Evolutionary conservation across 53 echinoderm and acorn worm species (phyloP), one percentile per base, ranked within the genome.

Genomic region (Echinometra lucunter): DNA sequence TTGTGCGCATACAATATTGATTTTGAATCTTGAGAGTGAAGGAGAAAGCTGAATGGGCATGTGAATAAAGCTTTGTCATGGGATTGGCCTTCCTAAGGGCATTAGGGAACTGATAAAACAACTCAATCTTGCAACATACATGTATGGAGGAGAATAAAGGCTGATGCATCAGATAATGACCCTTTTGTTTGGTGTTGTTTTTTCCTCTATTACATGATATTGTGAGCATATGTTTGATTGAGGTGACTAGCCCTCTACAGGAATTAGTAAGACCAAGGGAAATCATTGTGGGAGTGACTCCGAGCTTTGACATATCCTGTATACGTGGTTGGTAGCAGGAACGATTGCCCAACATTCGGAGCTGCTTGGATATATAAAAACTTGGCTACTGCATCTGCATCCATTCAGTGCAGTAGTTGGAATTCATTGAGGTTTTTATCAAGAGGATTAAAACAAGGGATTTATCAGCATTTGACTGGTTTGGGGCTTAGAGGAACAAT

Each of bases 201-300:
- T 88, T 90, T 19, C 58, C 44, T 27, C 27, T 60, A 27, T 60
- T 90, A 60, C 60, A 40, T 90, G 90, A 60, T 90, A 37, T 58
- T 58, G 28, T 90, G 16, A 38, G 58, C 63, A 47, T 90, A 63
- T 90, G 90, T 5, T 90, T 37, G 57, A 32, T 53, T 63, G 90
- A 90, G 90, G 63, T 90, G 90, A 90, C 85, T 49, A 25, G 45
- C 45, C 49, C 6, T 40, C 9, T 57, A 58, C 63, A 90, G 90
- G 90, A 58, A 90, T 90, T 90, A 90, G 90, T 90, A 90, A 90
- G 21, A 90, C 90, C 90, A 63, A 63, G 90, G 90, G 90, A 90
- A 90, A 53, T 40, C 90, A 42, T 63, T 63, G 58, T 90, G 90
- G 90, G 58, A 90, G 63, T 90, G 49, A 85, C 85, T 85, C n/a